These are phyloP conservation scores for Pelodytes ibericus DNA, from an alignment of 2,797 vertebrate species.

Conservation along the genomic window DNA sequence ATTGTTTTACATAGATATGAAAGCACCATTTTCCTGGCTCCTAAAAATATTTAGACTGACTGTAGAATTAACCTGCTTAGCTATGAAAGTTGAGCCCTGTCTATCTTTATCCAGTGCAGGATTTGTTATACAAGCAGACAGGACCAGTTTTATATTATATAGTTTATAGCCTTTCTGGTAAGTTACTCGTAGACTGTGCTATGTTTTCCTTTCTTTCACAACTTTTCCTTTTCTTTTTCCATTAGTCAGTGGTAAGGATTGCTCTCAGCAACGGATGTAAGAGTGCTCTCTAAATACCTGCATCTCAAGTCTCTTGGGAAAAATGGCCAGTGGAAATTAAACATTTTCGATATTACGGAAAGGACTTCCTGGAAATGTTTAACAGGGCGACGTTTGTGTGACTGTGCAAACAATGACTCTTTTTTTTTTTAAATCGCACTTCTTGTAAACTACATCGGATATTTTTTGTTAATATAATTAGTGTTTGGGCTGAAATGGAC, in stretches of 20 bases:
- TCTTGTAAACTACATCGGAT: constrained; percentile 3
- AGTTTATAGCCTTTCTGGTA: no score
- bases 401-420: constrained; percentile 25
- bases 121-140: no score
- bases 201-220: neutral
- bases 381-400: constrained; percentile 13
- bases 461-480: constrained; percentile 25
- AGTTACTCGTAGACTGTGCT: no score
- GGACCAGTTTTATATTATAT: no score
- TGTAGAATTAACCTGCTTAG: no score
- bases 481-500: constrained; percentile 6
- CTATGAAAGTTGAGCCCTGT: no score
- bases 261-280: constrained; percentile 21
- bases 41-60: no score
- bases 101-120: no score
- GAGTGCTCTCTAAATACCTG: constrained; percentile 17
- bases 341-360: constrained; percentile 38
- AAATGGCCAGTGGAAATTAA: constrained; percentile 38
- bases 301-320: constrained; percentile 37
- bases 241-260: constrained; percentile 36
- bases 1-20: no score
- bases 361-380: constrained; percentile 35
- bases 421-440: constrained; percentile 25
- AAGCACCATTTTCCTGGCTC: no score
- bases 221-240: constrained; percentile 10